Evolutionary conservation across 2,888 invertebrate genomes (phyloP).

Genomic region (Halictus quadricinctus): DNA sequence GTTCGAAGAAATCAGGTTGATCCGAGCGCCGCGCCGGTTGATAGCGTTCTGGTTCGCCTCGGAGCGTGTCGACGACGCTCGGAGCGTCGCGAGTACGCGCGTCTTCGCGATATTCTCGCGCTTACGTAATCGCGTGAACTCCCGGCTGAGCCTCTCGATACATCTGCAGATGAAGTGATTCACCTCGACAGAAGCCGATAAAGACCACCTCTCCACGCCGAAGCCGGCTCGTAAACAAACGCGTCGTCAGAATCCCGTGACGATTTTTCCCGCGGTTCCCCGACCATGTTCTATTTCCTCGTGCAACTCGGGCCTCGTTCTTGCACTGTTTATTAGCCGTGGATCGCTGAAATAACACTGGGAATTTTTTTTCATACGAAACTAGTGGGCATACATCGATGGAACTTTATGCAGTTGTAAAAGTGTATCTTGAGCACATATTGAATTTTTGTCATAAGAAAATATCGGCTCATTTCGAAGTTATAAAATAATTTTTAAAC

Average conservation of each 20-base stretch:
- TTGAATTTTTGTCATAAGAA: no score
- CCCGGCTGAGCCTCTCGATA: constrained; percentile 19
- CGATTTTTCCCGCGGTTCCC: not conserved
- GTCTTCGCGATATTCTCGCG: not conserved
- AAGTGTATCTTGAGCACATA: no score
- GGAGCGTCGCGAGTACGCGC: constrained; percentile 34
- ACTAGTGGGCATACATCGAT: not conserved
- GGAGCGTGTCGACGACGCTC: constrained; percentile 14
- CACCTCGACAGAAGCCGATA: constrained; percentile 25
- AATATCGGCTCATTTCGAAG: no score
- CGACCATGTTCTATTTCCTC: not conserved
- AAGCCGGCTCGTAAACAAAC: constrained; percentile 29
- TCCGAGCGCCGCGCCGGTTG: not conserved
- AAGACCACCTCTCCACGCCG: not conserved
- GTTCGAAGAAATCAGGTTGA: constrained; percentile 2
- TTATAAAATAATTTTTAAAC: no score
- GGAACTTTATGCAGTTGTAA: no score
- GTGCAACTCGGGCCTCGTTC: not conserved
- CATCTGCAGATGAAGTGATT: constrained; percentile 30
- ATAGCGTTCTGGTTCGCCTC: not conserved
- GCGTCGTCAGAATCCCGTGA: not conserved
- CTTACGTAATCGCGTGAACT: constrained; percentile 40
- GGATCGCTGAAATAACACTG: not conserved
- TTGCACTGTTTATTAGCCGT: not conserved
- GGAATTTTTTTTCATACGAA: not conserved